Evolutionary conservation across 2,797 vertebrate genomes (phyloP), one percentile per base, ranked within the genome.

Genomic region (Buphagus erythrorhynchus): DNA sequence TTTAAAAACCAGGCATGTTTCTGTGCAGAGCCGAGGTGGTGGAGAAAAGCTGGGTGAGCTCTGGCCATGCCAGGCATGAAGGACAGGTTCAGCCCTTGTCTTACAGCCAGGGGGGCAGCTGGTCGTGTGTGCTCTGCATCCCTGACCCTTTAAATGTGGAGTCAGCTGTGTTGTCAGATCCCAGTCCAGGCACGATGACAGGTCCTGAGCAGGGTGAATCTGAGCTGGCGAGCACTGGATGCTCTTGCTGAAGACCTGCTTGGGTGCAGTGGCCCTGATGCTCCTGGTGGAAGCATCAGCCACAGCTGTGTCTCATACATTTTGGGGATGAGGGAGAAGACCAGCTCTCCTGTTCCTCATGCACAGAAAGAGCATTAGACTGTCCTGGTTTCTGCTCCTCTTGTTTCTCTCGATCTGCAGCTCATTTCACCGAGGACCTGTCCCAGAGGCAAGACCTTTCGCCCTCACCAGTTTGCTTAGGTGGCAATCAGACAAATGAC

Each of bases 21-120:
- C 55, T 81, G 25, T 16, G 54, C 76, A 0, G 25, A 67, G 49
- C 59, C 0, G 0, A 0, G 0, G 62, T 1, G 62, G 12, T 58
- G 75, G 45, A n/a, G 48, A 3, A 15, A 38, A 61, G 69, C 42
- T 45, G 57, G 31, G 61, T 33, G 79, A 84, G 54, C 51, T 72
- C 40, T 35, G 49, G n/a, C 35, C 6, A 5, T 67, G 40, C 40
- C 51, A 33, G 24, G 13, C 2, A 0, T 0, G 6, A 15, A 29
- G 45, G 10, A 13, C 13, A 10, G 25, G 20, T 69, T 52, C 36
- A 73, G 31, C 24, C 51, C 38, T 57, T 29, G 48, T 62, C 68
- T 91, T 1, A 1, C 5, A 24, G 36, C 68, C 29, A 55, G 11
- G 26, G 61, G 69, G 46, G 66, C 79, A 86, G 29, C 71, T 85